Evolutionary conservation across 2,113 vertebrate species (phyloP), one percentile per base, ranked within the genome.

Genomic region (Laterallus jamaicensis): DNA sequence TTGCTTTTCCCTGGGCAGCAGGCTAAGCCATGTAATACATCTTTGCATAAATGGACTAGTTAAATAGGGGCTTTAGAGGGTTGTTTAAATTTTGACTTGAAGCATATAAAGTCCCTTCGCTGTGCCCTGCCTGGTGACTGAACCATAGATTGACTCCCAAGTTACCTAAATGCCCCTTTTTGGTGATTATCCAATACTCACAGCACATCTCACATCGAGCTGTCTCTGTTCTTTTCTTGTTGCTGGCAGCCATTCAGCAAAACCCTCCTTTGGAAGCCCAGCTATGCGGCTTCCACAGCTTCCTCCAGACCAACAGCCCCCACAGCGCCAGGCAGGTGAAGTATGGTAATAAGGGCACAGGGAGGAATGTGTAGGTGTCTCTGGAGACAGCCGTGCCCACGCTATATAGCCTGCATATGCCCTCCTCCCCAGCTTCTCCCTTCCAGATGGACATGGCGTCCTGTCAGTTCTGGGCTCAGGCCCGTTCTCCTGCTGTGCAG

Each of bases 1-100:
- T 22, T 58, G 32, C 91, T 88, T 67, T 58, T 58, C 50, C 74
- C 92, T 85, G 92, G 68, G 84, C 24, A 91, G 74, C 90, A 69
- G 78, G 64, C 56, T 93, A 60, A 86, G 75, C 63, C 24, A 3
- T 54, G 73, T 31, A 56, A 86, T 47, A 29, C 56, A 63, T 75
- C 68, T 90, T 75, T 37, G 75, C 58, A 15, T 52, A 67, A 91
- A 90, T 31, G 68, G 42, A 31, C 91, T 39, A 16, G 28, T 78
- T 59, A 90, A 84, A 88, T 1, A 44, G 42, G 39, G 55, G 17
- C 31, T 63, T 64, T 73, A 42, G 49, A 84, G 47, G 10, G 75
- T 68, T 68, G 32, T 21, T 88, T 10, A 11, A 74, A 91, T 66
- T 58, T 68, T 26, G 29, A 60, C n/a, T 84, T 42, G 19, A 55